phyloP scores from a whole-genome alignment of 1,140 invertebrate species.

The Aphelenchoides avenae region DNA sequence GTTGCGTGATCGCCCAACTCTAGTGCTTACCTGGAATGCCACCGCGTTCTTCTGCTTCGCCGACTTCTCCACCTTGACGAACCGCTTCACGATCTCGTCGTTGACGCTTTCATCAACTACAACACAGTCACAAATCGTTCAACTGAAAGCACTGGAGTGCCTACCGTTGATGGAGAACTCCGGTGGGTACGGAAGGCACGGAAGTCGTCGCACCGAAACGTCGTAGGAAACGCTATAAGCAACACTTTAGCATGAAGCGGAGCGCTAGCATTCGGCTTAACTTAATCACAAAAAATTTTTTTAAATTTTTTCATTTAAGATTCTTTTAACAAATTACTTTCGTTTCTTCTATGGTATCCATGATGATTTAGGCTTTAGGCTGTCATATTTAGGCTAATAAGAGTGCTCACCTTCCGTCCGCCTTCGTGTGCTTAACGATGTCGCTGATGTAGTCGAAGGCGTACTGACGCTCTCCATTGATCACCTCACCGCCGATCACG shows the following conservation, averaged over 20 bases:
- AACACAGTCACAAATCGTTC: constrained; percentile 28
- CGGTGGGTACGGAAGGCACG: constrained; percentile 43
- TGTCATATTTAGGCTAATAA: no score
- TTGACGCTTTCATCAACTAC: constrained; percentile 31
- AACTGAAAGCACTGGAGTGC: no score
- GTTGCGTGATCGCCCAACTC: no score
- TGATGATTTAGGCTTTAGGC: no score
- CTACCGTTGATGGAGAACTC: constrained; percentile 30
- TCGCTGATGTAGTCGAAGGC: constrained; percentile 56
- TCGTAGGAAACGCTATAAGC: constrained; percentile 42
- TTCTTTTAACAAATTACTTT: no score
- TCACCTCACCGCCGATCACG: constrained; percentile 51
- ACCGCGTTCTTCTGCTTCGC: neutral
- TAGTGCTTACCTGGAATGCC: constrained; percentile 36
- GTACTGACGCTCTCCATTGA: constrained; percentile 37
- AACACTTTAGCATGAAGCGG: no score
- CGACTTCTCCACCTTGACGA: constrained; percentile 19
- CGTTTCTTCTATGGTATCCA: no score
- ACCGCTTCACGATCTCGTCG: constrained; percentile 33
- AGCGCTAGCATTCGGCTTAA: no score
- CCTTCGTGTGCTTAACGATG: constrained; percentile 35
- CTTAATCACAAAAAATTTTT: constrained; percentile 1
- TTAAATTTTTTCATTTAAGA: constrained; percentile 12
- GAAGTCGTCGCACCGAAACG: constrained; percentile 44
- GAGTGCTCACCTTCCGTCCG: constrained; percentile 38